These are phyloP conservation scores for Adoxophyes honmai DNA, from an alignment of 1,140 invertebrate genomes.

Conservation along the genomic window DNA sequence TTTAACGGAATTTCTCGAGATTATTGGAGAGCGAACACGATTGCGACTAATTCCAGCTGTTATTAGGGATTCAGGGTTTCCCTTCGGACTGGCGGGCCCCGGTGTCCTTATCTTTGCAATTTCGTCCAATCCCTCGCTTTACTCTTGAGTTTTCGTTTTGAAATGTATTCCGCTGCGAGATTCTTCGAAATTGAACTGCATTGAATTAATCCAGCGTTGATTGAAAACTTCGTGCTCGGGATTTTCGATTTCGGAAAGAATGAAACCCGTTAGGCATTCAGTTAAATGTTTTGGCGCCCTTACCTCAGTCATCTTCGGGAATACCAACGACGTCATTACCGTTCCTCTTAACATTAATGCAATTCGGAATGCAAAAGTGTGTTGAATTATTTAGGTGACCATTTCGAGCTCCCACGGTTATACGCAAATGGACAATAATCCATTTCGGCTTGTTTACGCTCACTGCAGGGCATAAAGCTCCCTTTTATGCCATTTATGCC, in stretches of 20 bases:
- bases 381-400: neutral
- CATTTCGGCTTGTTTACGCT: constrained; percentile 8
- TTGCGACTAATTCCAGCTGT: constrained; percentile 42
- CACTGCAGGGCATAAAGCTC: constrained; percentile 2
- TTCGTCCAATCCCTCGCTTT: constrained; percentile 32
- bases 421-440: constrained; percentile 6
- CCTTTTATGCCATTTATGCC: neutral
- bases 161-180: constrained; percentile 41
- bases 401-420: constrained; percentile 3
- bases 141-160: constrained; percentile 29
- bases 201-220: constrained; percentile 52
- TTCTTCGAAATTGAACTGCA: constrained; percentile 45
- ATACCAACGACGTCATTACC: constrained; percentile 8
- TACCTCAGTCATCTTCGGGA: constrained; percentile 3
- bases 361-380: neutral
- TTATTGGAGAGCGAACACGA: constrained; percentile 31
- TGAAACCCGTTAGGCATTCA: constrained; percentile 1
- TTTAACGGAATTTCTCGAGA: neutral
- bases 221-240: constrained; percentile 40
- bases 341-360: neutral
- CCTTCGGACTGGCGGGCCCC: constrained; percentile 23
- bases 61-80: constrained; percentile 25
- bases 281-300: neutral
- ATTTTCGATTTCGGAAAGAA: constrained; percentile 17
- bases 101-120: constrained; percentile 37